A percentile compares a stretch with the other conserved stretches of the same genome.
These are phyloP conservation scores for Trichacis sp. DNA, from an alignment of 2,888 invertebrate genomes.

Conservation along the genomic window DNA sequence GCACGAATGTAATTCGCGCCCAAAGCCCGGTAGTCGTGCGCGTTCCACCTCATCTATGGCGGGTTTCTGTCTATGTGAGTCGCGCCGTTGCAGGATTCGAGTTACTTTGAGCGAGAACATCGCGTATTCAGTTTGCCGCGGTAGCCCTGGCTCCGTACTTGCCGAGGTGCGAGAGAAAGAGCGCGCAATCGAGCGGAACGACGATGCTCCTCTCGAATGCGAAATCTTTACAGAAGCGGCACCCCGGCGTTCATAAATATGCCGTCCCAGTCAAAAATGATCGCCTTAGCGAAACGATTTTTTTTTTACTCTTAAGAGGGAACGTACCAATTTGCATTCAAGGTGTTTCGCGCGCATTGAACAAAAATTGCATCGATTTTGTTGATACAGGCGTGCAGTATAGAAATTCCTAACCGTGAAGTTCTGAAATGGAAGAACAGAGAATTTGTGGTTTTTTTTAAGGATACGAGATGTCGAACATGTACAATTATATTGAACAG, in stretches of 20 bases:
- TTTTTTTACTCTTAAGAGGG: too few species aligned
- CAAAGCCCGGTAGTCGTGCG: not conserved
- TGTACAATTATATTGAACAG: too few species aligned
- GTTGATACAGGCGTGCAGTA: too few species aligned
- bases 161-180: constrained; percentile 6
- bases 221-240: constrained; percentile 2
- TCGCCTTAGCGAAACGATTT: not conserved
- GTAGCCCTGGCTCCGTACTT: not conserved
- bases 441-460: too few species aligned
- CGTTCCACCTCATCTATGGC: constrained; percentile 6
- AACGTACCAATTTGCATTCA: not conserved
- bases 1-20: constrained; percentile 3
- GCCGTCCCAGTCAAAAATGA: not conserved
- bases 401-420: too few species aligned
- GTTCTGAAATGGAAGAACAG: too few species aligned
- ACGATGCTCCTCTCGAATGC: constrained; percentile 9
- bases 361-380: not conserved
- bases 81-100: not conserved
- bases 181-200: constrained; percentile 9
- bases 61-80: not conserved
- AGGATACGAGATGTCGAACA: too few species aligned
- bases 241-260: constrained; percentile 3
- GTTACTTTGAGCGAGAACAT: constrained; percentile 4
- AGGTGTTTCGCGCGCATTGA: not conserved
- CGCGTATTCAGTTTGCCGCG: constrained; percentile 7